phyloP scores from a whole-genome alignment of 2,888 invertebrate genomes.

The Macrosoma leucophasiata region DNA sequence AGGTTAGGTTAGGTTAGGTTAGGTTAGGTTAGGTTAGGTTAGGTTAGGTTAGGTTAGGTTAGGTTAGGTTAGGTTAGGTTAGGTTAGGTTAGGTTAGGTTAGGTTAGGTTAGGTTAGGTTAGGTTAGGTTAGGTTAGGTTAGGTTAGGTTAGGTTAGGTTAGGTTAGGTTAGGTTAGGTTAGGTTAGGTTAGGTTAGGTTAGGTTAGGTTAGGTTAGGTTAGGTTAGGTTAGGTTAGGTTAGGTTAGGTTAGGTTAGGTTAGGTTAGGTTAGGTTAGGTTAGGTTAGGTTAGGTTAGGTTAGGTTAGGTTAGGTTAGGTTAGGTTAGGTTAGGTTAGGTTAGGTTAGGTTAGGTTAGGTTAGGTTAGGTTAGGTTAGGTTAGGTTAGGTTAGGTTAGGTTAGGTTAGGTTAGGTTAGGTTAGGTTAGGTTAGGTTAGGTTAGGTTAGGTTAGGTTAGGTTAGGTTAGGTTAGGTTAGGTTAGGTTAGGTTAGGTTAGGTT shows the following conservation, averaged over 20 bases:
- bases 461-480: too few species aligned
- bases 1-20: slow-evolving; percentile 20
- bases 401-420: too few species aligned
- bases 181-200: slow-evolving; percentile 17
- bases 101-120: slow-evolving; percentile 16
- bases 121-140: slow-evolving; percentile 16
- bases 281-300: slow-evolving; percentile 14
- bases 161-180: slow-evolving; percentile 15
- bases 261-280: slow-evolving; percentile 14
- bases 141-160: slow-evolving; percentile 16
- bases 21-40: slow-evolving; percentile 17
- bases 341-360: slow-evolving; percentile 14
- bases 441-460: too few species aligned
- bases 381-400: slow-evolving; percentile 21
- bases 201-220: slow-evolving; percentile 16
- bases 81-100: slow-evolving; percentile 16
- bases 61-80: slow-evolving; percentile 16
- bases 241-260: slow-evolving; percentile 14
- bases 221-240: slow-evolving; percentile 14
- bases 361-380: slow-evolving; percentile 16
- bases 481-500: too few species aligned
- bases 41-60: slow-evolving; percentile 18
- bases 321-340: slow-evolving; percentile 14
- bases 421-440: too few species aligned
- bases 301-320: slow-evolving; percentile 14